These are phyloP conservation scores for Ianthella basta DNA, from an alignment of 37 sponge, comb jelly and placozoan species.

Conservation along the genomic window DNA sequence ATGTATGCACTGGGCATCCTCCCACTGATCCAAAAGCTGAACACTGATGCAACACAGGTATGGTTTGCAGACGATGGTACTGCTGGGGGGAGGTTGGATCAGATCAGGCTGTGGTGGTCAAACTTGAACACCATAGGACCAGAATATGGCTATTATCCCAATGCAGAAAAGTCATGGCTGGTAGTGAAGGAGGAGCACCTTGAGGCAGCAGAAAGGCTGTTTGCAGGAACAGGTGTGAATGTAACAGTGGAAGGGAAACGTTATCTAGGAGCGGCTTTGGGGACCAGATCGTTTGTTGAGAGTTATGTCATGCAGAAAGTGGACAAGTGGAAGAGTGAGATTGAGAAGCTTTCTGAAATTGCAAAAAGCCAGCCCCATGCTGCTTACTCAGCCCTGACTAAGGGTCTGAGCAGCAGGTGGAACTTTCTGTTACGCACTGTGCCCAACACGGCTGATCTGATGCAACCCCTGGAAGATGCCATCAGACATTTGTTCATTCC, in stretches of 20 bases:
- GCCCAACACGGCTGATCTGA: neutral
- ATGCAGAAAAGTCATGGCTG: slow-evolving; percentile 1
- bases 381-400: neutral
- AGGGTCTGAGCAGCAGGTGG: no score
- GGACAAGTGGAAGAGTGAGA: neutral
- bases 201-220: neutral
- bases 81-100: neutral
- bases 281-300: neutral
- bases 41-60: neutral
- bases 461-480: neutral
- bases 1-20: no score
- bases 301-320: neutral
- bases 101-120: neutral
- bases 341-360: neutral
- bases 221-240: neutral
- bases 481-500: slow-evolving; percentile 1
- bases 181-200: slow-evolving; percentile 4
- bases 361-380: neutral
- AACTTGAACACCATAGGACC: neutral
- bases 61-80: slow-evolving; percentile 14
- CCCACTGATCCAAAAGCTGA: neutral
- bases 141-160: neutral
- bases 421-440: neutral
- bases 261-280: neutral
- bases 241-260: neutral